phyloP scores from a whole-genome alignment of 2,888 invertebrate genomes.

The Acrobasis suavella region DNA sequence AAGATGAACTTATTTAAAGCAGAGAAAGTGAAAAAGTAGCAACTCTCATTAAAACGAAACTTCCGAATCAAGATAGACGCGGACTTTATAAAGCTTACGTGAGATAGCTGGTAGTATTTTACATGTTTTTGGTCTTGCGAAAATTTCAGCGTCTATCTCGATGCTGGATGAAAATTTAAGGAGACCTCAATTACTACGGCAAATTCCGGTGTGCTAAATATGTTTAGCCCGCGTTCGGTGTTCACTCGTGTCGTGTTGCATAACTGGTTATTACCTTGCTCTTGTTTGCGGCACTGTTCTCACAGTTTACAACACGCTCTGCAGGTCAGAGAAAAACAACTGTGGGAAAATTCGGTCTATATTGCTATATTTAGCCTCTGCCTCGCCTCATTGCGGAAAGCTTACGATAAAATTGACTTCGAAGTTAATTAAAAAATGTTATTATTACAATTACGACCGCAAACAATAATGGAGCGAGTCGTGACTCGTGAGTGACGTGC shows the following conservation, averaged over 20 bases:
- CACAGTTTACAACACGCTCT: conserved; percentile 59
- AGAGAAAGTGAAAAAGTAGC: neutral
- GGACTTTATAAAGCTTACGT: neutral
- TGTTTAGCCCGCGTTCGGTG: conserved; percentile 50
- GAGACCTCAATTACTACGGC: conserved; percentile 58
- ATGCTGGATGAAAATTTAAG: conserved; percentile 46
- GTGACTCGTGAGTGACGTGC: conserved; percentile 45
- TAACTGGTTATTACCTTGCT: conserved; percentile 66
- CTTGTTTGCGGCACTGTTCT: conserved; percentile 60
- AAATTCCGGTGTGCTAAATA: conserved; percentile 50
- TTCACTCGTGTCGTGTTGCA: conserved; percentile 44
- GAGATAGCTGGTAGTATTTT: neutral
- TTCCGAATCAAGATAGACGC: neutral
- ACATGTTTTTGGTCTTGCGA: neutral
- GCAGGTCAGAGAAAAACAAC: conserved; percentile 56
- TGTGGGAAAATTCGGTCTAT: conserved; percentile 57
- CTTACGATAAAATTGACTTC: conserved; percentile 5
- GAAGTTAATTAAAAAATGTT: conserved; percentile 19
- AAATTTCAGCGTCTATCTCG: conserved; percentile 17
- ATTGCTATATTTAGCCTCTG: conserved; percentile 41
- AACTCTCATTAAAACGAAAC: neutral
- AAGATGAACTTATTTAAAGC: neutral
- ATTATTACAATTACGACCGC: conserved; percentile 16
- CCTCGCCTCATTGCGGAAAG: conserved; percentile 14
- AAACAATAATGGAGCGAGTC: conserved; percentile 33